phyloP scores from a whole-genome alignment of 2,113 vertebrate species.

The Gallinago undulata region DNA sequence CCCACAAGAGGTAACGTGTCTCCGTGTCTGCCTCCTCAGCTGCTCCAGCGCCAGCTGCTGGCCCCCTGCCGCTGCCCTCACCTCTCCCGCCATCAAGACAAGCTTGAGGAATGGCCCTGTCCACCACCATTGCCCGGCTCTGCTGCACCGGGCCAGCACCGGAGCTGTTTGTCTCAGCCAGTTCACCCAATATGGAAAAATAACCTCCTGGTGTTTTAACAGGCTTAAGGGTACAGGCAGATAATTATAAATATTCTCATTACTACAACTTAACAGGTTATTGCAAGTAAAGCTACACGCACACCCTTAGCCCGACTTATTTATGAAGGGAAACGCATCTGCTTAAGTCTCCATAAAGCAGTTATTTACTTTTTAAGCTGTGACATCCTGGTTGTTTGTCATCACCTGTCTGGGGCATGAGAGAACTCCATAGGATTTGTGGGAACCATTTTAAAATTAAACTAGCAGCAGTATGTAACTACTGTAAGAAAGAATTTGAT shows the following conservation, averaged over 20 bases:
- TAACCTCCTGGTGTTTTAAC: neutral
- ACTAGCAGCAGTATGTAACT: neutral
- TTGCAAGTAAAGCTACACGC: neutral
- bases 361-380: neutral
- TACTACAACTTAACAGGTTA: neutral
- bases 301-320: accelerated
- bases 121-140: too few relatives aligned
- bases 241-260: neutral
- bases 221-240: neutral
- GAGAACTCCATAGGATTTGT: neutral
- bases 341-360: neutral
- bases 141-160: too few relatives aligned
- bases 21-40: too few relatives aligned
- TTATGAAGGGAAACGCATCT: neutral
- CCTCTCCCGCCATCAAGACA: too few relatives aligned
- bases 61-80: too few relatives aligned
- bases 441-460: neutral
- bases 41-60: too few relatives aligned
- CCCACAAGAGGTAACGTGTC: too few relatives aligned
- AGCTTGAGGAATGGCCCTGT: too few relatives aligned
- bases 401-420: neutral
- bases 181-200: neutral
- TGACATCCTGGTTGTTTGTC: neutral
- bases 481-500: neutral
- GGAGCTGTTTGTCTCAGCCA: too few relatives aligned